Base-by-base conservation (phyloP, 1,140 invertebrate genomes). In the Olivierus martensii region DNA sequence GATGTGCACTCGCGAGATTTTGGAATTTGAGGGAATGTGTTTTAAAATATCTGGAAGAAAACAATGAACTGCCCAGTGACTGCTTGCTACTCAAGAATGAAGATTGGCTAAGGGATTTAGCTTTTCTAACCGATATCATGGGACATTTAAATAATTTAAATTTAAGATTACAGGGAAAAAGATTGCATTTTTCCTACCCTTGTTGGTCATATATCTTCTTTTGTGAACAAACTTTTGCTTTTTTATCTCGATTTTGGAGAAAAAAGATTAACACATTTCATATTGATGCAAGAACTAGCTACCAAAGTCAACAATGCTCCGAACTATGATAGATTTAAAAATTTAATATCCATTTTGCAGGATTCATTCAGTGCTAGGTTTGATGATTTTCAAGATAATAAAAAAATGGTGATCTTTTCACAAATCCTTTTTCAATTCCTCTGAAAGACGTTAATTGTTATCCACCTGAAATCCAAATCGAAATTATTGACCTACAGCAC, bases 1-100 rank as follows among this genome's bases (percentile, higher is more conserved):
- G 22, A 28, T 3, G 22, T 28, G 22, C 22, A 3, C 22, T 28
- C 22, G 22, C 10, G 39, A 17, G 17, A 14, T 14, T 17, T 4
- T 14, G 11, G 17, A 41, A 41, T 41, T 41, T 69, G 62, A 0
- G 67, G 60, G 39, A 68, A 64, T 12, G 66, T 67, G 47, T 66
- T 60, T 43, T 43, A 18, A 46, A 46, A 46, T 46, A 46, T 28
- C 44, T 46, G 44, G 19, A 46, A 22, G 18, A 46, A 46, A 21
- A 46, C n/a, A n/a, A n/a, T 22, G 44, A 46, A 46, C n/a, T 46
- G 19, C 21, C 21, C 21, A 46, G 44, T 46, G 44, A 18, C 17
- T 18, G n/a, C 18, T 41, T 41, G 39, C 39, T 41, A 41, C 39
- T 41, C 39, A 41, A 41, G 14, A 41, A 17, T 41, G 39, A 41